Base-by-base conservation (phyloP, 2,888 invertebrate genomes). In the Magallana nippona region DNA sequence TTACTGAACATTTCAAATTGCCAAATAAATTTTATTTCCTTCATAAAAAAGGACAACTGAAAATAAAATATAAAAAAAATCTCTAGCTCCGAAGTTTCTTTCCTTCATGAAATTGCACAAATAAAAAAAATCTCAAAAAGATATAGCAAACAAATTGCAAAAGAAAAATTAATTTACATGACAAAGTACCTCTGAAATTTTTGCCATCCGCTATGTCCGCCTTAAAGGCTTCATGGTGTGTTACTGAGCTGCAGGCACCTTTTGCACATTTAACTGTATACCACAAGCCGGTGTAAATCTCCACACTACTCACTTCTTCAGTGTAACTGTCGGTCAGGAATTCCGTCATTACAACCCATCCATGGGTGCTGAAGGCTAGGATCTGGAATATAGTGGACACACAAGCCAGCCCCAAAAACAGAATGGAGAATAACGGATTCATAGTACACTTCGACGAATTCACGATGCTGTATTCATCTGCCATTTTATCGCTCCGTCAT, bases 291-390 rank as follows among this genome's bases (percentile, higher is more conserved):
- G 60, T 71, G 22, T 44, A 63, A 22, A 44, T 82, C 22, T 82
- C 71, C 11, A 82, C 56, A 55, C 82, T 82, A 15, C 44, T 10
- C 32, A 57, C 17, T 13, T 80, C n/a, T 15, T 58, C 58, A 8
- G 56, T 56, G 17, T 79, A 17, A 19, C 58, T 58, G n/a, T 81
- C 81, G 10, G 15, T 81, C 15, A 55, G 10, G 15, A 82, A 82
- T 15, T 82, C 71, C 13, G 82, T 82, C 82, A 63, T 63, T 10
- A 82, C 60, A 3, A 71, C 71, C 82, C 82, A 82, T 55, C 44
- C 44, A 27, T 82, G 82, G 19, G 82, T 63, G n/a, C 55, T 55
- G 22, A 82, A 82, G 15, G 82, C 63, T n/a, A 82, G 63, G 22
- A 55, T 56, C 55, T 82, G 82, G 60, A 82, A 60, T 0, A 82